Conservation (phyloP, 2,113 vertebrate genomes). For the Accipiter cooperii region DNA sequence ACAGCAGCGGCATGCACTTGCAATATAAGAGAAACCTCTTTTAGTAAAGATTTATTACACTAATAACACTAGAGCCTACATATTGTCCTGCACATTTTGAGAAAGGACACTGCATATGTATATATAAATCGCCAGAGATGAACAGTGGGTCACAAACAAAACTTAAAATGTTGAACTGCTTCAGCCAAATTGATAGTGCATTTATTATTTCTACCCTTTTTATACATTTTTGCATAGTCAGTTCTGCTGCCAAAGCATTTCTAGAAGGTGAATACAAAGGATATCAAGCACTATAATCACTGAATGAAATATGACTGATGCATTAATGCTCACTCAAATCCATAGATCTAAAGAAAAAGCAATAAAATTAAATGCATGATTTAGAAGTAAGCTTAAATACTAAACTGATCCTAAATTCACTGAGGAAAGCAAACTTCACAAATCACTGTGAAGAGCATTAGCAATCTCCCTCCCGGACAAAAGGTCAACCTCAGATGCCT, state of each 20-base stretch:
- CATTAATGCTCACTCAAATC: background rate
- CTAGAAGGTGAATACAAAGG: slow-evolving; percentile 10
- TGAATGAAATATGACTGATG: background rate
- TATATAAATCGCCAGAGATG: background rate
- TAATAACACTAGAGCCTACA: background rate
- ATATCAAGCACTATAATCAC: slow-evolving; percentile 5
- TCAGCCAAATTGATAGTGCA: background rate
- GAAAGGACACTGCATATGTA: background rate
- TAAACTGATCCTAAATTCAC: slow-evolving; percentile 27
- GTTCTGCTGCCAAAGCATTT: slow-evolving; percentile 27
- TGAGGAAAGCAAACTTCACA: slow-evolving; percentile 2
- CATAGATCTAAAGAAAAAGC: slow-evolving; percentile 16
- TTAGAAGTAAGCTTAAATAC: slow-evolving; percentile 15
- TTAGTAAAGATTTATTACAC: background rate
- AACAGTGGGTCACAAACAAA: slow-evolving; percentile 13
- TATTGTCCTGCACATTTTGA: background rate
- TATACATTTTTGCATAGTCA: background rate
- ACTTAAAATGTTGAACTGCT: background rate
- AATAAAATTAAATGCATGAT: slow-evolving; percentile 19
- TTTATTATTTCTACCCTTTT: background rate
- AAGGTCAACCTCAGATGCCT: slow-evolving; percentile 8
- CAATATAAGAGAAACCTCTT: background rate
- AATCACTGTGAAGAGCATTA: background rate
- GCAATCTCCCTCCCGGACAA: background rate
- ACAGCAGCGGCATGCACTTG: background rate